Conservation (phyloP, 2,113 vertebrate genomes). For the Hippocampus zosterae region DNA sequence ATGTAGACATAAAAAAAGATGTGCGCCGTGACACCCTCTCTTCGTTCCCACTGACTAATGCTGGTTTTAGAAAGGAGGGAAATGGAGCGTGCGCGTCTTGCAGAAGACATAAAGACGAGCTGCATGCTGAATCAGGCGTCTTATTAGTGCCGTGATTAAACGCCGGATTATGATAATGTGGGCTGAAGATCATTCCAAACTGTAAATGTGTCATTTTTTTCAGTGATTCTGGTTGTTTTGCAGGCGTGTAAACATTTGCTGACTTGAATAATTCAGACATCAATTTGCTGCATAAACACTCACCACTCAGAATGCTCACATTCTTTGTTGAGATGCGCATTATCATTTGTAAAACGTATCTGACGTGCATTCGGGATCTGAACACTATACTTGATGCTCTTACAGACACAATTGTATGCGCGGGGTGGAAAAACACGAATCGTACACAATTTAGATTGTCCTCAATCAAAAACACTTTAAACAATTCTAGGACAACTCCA, state of each 20-base stretch:
- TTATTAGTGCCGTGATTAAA: conserved; percentile 23
- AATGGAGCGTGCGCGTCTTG: background rate
- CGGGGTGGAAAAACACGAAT: background rate
- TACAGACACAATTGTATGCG: no score
- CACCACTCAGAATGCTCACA: background rate
- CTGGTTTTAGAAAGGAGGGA: no score
- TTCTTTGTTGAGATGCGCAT: background rate
- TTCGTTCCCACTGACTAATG: background rate
- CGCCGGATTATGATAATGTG: background rate
- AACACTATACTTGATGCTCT: no score
- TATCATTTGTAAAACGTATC: no score
- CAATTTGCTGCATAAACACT: background rate
- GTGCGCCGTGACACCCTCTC: no score
- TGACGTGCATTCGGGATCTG: no score
- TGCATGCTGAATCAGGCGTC: conserved; percentile 3
- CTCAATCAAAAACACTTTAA: no score
- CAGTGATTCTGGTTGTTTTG: background rate
- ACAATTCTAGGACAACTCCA: no score
- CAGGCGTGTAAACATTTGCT: background rate
- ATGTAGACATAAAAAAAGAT: no score
- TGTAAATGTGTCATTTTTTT: background rate
- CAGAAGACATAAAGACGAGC: background rate
- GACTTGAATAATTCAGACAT: background rate
- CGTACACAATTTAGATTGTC: background rate
- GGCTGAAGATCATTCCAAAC: background rate